Conservation (phyloP, 2,797 vertebrate genomes). For the Chaunax sp. region DNA sequence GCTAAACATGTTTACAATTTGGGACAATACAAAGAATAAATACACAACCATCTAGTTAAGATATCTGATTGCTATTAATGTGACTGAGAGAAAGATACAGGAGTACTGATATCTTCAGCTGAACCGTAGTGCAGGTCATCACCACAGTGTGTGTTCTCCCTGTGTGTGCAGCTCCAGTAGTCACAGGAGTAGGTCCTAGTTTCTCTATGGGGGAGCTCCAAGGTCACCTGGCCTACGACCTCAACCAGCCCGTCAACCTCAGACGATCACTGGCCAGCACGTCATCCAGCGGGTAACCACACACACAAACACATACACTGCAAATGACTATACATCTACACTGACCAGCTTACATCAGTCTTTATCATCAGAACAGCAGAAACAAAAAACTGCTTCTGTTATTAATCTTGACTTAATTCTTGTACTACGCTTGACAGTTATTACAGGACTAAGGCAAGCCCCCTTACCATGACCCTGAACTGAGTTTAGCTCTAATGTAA, state of each 20-base stretch:
- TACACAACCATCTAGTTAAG: too few relatives aligned
- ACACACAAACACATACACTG: neutral
- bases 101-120: neutral
- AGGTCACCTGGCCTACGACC: constrained; percentile 96
- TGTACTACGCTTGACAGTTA: too few relatives aligned
- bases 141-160: constrained; percentile 16
- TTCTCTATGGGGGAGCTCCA: constrained; percentile 98
- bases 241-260: constrained; percentile 90
- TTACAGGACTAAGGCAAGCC: too few relatives aligned
- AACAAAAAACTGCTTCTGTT: too few relatives aligned
- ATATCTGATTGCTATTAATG: neutral
- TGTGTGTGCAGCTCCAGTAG: constrained; percentile 88
- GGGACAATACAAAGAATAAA: too few relatives aligned
- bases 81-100: neutral
- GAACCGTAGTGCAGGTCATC: neutral
- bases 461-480: too few relatives aligned
- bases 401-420: too few relatives aligned
- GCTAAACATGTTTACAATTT: too few relatives aligned
- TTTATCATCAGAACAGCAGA: neutral
- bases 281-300: constrained; percentile 77
- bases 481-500: too few relatives aligned
- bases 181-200: constrained; percentile 93
- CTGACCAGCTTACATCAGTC: neutral
- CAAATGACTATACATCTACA: neutral
- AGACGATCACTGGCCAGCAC: constrained; percentile 76